Percentiles rank a stretch among this genome's conserved stretches.
Evolutionary conservation across 2,797 vertebrate species (phyloP).

Genomic region (Thripadectes ignobilis): DNA sequence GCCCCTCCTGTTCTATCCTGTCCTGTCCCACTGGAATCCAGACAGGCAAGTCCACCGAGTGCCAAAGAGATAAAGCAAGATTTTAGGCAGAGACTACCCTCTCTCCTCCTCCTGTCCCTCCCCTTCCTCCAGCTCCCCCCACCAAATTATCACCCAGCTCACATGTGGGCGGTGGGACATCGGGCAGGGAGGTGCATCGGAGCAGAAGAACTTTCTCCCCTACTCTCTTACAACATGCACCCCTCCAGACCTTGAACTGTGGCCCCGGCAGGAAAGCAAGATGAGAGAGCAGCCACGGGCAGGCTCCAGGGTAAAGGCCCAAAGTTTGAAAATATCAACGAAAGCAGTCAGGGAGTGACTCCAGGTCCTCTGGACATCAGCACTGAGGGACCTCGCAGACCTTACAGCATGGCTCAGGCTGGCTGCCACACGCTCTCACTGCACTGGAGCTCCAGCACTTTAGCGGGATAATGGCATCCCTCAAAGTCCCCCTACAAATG

Average conservation of each 20-base stretch:
- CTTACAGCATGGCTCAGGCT: neutral
- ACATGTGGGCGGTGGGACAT: neutral
- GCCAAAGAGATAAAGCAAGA: neutral
- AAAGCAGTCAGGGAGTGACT: neutral
- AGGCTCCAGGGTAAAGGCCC: neutral
- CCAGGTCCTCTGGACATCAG: neutral
- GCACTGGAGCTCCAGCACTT: neutral
- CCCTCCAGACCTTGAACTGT: slow-evolving; percentile 29
- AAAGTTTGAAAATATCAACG: neutral
- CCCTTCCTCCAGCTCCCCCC: neutral
- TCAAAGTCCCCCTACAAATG: neutral
- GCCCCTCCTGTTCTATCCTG: neutral
- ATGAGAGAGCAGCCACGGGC: neutral
- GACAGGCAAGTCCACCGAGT: neutral
- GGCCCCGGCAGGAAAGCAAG: neutral
- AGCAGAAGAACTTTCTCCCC: neutral
- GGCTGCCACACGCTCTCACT: fast-evolving
- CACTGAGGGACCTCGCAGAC: neutral
- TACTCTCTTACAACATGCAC: neutral
- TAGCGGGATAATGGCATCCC: neutral
- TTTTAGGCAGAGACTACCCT: neutral
- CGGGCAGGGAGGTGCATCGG: neutral
- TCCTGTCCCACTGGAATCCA: neutral
- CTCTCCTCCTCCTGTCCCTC: slow-evolving; percentile 41
- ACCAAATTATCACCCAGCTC: neutral